Evolutionary conservation across 2,113 vertebrate species (phyloP), one percentile per base, ranked within the genome.

Genomic region (Leuciscus idus): DNA sequence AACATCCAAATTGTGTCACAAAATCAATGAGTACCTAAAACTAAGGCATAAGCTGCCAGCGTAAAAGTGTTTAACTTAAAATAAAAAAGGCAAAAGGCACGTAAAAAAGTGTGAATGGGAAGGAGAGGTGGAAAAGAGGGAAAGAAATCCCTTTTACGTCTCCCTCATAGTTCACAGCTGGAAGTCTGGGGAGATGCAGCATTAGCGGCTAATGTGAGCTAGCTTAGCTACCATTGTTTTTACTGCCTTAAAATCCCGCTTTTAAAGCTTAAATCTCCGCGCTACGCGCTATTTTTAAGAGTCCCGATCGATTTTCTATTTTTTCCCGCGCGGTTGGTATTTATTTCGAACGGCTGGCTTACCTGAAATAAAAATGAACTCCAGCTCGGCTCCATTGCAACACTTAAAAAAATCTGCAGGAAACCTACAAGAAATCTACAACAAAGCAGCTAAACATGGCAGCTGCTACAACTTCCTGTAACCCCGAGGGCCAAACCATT

Each of bases 301-400:
- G 13, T 62, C 46, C 26, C 19, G 13, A 36, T 4, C 50, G n/a
- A 19, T 33, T 88, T 75, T 57, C 68, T 11, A 8, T 26, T 33
- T 55, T 36, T 84, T 19, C 50, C 68, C 55, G 50, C 36, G 4
- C 10, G 48, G 55, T 48, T 72, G 26, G 26, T 11, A 70, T 62
- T 72, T 59, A 4, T 4, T 17, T 33, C 6, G 59, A 87, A 30
- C 4, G 48, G 28, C 36, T 6, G 84, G 85, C 95, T 95, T 95
- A 97, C 96, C 94, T 97, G 96, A 89, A 97, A 97, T 92, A 97
- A 94, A 95, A 96, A 97, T 89, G 96, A 95, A 93, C 96, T 96
- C 96, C 96, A 97, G 94, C 95, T 96, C 94, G 95, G 94, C 92
- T 97, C 96, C 96, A 96, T 96, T 93, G 94, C 95, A 94, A 92